Evolutionary conservation across 2,797 vertebrate species (phyloP).

Genomic region (Geotrypetes seraphini): DNA sequence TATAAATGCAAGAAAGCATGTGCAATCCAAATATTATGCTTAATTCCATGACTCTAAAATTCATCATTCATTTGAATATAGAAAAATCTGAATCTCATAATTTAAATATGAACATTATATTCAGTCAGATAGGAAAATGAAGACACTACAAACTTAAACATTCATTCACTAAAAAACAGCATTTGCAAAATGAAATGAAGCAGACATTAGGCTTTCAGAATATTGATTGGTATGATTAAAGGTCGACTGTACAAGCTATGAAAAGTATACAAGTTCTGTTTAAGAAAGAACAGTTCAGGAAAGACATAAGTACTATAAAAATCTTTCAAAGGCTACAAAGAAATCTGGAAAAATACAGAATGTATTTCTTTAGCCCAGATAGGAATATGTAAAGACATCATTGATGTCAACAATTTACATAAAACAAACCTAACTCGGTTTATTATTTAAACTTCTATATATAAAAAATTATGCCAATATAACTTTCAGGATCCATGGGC

Average conservation of each 20-base stretch:
- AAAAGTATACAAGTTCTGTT: conserved; percentile 93
- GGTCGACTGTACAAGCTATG: conserved; percentile 82
- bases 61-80: conserved; percentile 20
- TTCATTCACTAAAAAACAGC: conserved; percentile 48
- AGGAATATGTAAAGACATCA: conserved; percentile 91
- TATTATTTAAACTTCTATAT: conserved; percentile 68
- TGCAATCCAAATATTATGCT: conserved; percentile 30
- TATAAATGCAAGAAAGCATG: conserved; percentile 15
- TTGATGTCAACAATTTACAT: conserved; percentile 94
- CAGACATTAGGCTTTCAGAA: conserved; percentile 47
- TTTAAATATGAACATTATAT: conserved; percentile 27
- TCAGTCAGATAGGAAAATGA: conserved; percentile 31
- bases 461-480: conserved; percentile 61
- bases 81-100: conserved; percentile 18
- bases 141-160: conserved; percentile 31
- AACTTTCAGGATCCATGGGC: conserved; percentile 60
- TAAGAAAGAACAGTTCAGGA: conserved; percentile 71
- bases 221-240: conserved; percentile 70
- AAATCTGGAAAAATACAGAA: conserved; percentile 87
- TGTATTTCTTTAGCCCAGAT: conserved; percentile 76
- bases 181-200: conserved; percentile 62
- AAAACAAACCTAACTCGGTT: conserved; percentile 82
- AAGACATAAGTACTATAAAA: conserved; percentile 74
- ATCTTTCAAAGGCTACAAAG: conserved; percentile 77
- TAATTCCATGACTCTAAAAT: conserved; percentile 14